A percentile compares a stretch with the other conserved stretches of the same genome.
Evolutionary conservation across 2,888 invertebrate species (phyloP).

Genomic region (Hymenopus coronatus): DNA sequence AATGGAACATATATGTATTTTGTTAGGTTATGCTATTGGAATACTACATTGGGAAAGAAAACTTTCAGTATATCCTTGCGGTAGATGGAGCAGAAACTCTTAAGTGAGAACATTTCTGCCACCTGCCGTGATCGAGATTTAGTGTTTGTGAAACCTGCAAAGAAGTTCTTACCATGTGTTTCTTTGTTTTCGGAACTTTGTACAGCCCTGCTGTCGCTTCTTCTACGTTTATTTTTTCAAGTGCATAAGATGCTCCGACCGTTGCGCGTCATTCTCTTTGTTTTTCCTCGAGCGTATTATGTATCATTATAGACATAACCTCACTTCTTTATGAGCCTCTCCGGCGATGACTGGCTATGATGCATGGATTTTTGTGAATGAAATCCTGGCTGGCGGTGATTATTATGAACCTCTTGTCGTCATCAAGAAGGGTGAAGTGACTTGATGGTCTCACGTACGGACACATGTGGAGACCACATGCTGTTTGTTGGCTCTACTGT

Average conservation of each 20-base stretch:
- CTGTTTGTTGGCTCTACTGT: background rate
- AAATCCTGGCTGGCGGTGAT: background rate
- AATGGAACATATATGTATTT: too few species aligned
- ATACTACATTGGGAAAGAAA: too few species aligned
- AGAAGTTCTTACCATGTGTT: too few species aligned
- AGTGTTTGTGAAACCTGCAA: too few species aligned
- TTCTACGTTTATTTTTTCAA: background rate
- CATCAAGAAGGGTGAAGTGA: background rate
- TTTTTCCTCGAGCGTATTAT: background rate
- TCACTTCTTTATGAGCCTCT: background rate
- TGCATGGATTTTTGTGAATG: conserved; percentile 15
- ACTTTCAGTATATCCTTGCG: too few species aligned
- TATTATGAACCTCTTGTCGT: background rate
- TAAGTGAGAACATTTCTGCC: too few species aligned
- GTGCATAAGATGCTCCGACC: background rate
- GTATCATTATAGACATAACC: background rate
- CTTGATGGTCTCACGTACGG: conserved; percentile 2
- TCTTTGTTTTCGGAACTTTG: background rate
- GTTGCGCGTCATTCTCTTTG: background rate
- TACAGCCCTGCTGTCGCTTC: background rate
- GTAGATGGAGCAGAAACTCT: too few species aligned
- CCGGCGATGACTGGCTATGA: conserved; percentile 8
- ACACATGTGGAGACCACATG: conserved; percentile 12
- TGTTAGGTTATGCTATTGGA: too few species aligned
- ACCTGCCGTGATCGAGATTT: too few species aligned